Conservation (phyloP, 2,113 vertebrate genomes). For the Galemys pyrenaicus region DNA sequence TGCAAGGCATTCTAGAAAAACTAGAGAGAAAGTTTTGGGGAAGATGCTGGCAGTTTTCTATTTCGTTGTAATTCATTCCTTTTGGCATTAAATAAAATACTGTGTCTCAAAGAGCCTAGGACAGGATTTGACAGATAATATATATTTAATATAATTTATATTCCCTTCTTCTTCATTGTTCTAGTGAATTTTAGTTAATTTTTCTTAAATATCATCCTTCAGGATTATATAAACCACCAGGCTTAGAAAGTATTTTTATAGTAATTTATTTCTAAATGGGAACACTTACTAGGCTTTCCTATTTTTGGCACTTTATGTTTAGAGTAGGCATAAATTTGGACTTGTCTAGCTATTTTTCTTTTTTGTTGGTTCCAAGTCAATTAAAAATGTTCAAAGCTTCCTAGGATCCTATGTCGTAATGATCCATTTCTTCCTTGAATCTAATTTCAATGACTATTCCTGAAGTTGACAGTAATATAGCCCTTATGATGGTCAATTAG, state of each 20-base stretch:
- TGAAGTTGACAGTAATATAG: constrained; percentile 70
- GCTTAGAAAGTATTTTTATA: neutral
- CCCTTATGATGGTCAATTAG: constrained; percentile 74
- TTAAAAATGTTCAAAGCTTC: constrained; percentile 66
- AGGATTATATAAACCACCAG: constrained; percentile 70
- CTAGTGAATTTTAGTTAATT: neutral
- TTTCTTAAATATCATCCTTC: constrained; percentile 41
- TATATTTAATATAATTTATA: neutral
- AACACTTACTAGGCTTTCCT: constrained; percentile 29
- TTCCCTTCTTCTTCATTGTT: neutral
- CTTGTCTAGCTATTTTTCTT: constrained; percentile 47
- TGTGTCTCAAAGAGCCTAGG: neutral
- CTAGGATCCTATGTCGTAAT: constrained; percentile 41
- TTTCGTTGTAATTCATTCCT: neutral
- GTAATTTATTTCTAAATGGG: constrained; percentile 60
- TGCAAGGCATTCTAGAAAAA: neutral
- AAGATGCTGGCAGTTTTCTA: neutral
- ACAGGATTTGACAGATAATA: neutral
- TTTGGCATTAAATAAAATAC: neutral
- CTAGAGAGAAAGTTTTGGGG: neutral
- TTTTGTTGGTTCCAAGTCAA: constrained; percentile 69
- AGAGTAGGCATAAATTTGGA: constrained; percentile 51
- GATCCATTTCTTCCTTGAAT: constrained; percentile 63
- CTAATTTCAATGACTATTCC: constrained; percentile 54
- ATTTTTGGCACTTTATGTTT: neutral